These are phyloP conservation scores for Tapirus terrestris DNA, from an alignment of 2,113 vertebrate genomes.

Conservation along the genomic window DNA sequence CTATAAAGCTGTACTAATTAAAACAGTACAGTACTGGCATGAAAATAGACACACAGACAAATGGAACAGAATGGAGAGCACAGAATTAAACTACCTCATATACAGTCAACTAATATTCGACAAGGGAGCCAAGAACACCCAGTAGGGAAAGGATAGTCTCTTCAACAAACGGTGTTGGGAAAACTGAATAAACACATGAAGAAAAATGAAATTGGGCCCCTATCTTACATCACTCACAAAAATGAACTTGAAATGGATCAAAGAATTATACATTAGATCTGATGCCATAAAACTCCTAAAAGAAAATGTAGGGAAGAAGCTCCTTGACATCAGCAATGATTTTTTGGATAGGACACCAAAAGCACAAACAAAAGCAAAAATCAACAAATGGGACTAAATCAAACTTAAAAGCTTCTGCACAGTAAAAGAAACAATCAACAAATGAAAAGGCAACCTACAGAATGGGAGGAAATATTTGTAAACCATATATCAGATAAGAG, in stretches of 20 bases:
- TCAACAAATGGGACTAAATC: neutral
- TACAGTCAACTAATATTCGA: neutral
- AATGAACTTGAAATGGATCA: neutral
- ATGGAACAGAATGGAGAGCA: neutral
- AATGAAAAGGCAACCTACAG: neutral
- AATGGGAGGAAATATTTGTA: neutral
- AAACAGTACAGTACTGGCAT: neutral
- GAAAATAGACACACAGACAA: neutral
- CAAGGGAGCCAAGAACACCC: neutral
- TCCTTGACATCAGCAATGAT: neutral
- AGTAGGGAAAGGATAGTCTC: neutral
- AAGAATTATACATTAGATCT: neutral
- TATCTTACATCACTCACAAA: neutral
- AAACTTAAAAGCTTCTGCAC: neutral
- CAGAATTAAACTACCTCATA: neutral
- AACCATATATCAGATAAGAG: neutral
- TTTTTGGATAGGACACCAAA: neutral
- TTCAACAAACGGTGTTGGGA: neutral
- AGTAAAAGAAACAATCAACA: neutral
- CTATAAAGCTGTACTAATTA: neutral
- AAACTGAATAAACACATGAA: neutral
- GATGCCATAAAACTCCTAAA: neutral
- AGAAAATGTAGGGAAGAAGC: neutral
- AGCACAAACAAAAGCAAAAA: neutral
- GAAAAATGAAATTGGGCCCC: neutral